These are phyloP conservation scores for Chironomus tentans DNA, from an alignment of 2,888 invertebrate genomes.

Conservation along the genomic window DNA sequence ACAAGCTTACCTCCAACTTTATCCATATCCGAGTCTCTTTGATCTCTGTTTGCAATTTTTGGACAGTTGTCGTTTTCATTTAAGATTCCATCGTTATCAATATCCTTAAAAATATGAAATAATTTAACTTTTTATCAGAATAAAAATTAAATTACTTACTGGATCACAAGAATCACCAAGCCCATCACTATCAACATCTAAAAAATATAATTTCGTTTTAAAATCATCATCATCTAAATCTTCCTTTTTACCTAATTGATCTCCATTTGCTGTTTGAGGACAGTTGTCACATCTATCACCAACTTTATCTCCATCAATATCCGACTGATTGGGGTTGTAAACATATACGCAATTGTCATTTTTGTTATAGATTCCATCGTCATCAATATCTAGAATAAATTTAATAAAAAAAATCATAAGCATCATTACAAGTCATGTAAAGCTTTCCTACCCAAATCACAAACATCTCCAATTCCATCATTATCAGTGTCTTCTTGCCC, in stretches of 20 bases:
- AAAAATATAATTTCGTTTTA: background rate
- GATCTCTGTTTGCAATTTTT: conserved; percentile 60
- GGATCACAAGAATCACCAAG: conserved; percentile 77
- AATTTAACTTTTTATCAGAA: background rate
- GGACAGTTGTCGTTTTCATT: conserved; percentile 75
- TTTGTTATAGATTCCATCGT: conserved; percentile 66
- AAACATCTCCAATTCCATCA: conserved; percentile 76
- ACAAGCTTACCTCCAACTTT: conserved; percentile 56
- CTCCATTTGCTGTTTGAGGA: conserved; percentile 35
- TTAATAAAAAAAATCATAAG: conserved; percentile 60
- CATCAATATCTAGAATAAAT: conserved; percentile 83
- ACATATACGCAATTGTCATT: conserved; percentile 76
- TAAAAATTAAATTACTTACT: background rate
- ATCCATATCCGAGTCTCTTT: conserved; percentile 76
- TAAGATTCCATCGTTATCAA: conserved; percentile 76
- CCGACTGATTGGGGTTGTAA: conserved; percentile 68
- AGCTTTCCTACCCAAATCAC: conserved; percentile 84
- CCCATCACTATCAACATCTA: conserved; percentile 79
- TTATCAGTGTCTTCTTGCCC: conserved; percentile 70
- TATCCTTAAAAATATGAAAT: conserved; percentile 55
- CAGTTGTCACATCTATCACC: conserved; percentile 80
- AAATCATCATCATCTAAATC: background rate
- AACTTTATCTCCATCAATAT: conserved; percentile 63
- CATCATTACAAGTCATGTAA: conserved; percentile 68
- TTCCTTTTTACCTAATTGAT: conserved; percentile 43